Percentiles rank a stretch among this genome's conserved stretches.
These are phyloP conservation scores for Lobophora halterata DNA, from an alignment of 2,888 invertebrate species.

Conservation along the genomic window DNA sequence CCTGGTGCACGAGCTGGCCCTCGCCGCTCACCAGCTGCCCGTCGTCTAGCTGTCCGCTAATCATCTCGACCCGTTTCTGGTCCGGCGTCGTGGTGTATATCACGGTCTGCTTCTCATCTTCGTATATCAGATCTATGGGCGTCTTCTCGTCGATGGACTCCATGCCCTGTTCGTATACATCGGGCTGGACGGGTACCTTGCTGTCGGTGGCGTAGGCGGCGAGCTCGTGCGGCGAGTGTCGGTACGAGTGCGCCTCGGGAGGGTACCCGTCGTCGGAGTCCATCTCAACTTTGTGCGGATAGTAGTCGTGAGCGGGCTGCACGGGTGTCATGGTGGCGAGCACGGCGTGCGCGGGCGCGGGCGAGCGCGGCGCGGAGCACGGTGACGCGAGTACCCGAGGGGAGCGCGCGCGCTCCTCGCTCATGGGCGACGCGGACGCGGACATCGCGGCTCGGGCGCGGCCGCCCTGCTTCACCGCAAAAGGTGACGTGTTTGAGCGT, in stretches of 20 bases:
- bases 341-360: slow-evolving; percentile 86
- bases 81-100: slow-evolving; percentile 90
- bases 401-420: slow-evolving; percentile 69
- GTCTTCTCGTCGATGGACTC: slow-evolving; percentile 83
- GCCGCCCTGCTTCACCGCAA: slow-evolving; percentile 45
- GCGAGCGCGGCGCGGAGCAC: slow-evolving; percentile 78
- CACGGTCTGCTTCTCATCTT: slow-evolving; percentile 91
- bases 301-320: slow-evolving; percentile 87
- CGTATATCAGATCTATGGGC: slow-evolving; percentile 91
- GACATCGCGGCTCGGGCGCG: slow-evolving; percentile 57
- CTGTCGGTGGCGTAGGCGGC: slow-evolving; percentile 76
- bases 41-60: slow-evolving; percentile 84
- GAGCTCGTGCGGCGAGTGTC: slow-evolving; percentile 78
- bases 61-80: slow-evolving; percentile 90
- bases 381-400: slow-evolving; percentile 73
- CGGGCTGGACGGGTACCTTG: slow-evolving; percentile 81
- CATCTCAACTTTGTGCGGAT: slow-evolving; percentile 82
- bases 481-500: slow-evolving; percentile 57
- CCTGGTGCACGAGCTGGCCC: slow-evolving; percentile 61
- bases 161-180: slow-evolving; percentile 74
- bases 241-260: slow-evolving; percentile 82
- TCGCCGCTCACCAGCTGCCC: slow-evolving; percentile 78
- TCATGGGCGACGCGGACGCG: slow-evolving; percentile 67
- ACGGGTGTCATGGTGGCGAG: slow-evolving; percentile 94
- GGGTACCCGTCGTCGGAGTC: slow-evolving; percentile 82